Evolutionary conservation across 2,113 vertebrate species (phyloP).

Genomic region (Agapornis roseicollis): DNA sequence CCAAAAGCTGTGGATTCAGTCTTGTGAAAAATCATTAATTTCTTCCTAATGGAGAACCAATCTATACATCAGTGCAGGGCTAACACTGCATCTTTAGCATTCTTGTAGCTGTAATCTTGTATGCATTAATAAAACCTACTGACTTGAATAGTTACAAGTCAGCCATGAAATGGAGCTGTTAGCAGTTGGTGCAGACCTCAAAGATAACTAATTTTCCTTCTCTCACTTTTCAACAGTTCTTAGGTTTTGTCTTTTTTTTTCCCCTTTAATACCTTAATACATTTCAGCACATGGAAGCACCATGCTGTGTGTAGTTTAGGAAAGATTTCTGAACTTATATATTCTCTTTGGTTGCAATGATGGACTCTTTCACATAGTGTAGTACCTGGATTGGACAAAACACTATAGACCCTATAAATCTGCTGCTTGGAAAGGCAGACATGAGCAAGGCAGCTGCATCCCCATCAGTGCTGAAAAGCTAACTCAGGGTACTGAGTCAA

Average conservation of each 20-base stretch:
- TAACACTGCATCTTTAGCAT: slow-evolving; percentile 34
- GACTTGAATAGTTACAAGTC: slow-evolving; percentile 26
- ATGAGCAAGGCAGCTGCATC: neutral
- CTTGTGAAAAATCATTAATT: slow-evolving; percentile 23
- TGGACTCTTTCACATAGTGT: neutral
- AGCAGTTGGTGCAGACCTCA: neutral
- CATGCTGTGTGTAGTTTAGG: neutral
- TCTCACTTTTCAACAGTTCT: neutral
- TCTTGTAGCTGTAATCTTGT: slow-evolving; percentile 46
- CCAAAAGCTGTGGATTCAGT: slow-evolving; percentile 18
- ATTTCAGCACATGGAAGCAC: neutral
- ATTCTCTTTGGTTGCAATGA: neutral
- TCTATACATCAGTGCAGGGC: slow-evolving; percentile 25
- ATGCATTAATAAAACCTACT: slow-evolving; percentile 53
- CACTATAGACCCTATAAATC: neutral
- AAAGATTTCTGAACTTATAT: neutral
- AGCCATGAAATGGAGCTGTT: neutral
- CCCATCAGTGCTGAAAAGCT: neutral
- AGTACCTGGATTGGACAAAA: neutral
- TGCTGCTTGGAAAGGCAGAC: neutral
- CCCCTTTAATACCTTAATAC: neutral
- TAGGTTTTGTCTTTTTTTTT: neutral
- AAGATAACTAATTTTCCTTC: neutral
- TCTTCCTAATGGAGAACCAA: slow-evolving; percentile 54
- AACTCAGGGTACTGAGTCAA: neutral